A percentile compares a stretch with the other conserved stretches of the same genome.
Evolutionary conservation across 2,888 invertebrate species (phyloP).

Genomic region (Philereme transversata): DNA sequence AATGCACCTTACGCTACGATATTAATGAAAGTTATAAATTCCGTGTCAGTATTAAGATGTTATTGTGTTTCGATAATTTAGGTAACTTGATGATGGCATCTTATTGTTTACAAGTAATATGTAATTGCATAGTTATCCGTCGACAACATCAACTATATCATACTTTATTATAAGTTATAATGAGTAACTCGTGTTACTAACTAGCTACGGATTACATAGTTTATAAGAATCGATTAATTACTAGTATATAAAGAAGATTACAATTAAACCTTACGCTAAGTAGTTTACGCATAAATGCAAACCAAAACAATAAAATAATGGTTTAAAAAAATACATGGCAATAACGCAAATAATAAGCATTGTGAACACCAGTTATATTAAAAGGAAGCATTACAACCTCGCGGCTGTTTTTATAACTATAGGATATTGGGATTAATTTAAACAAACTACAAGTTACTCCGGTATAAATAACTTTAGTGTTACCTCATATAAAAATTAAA

Average conservation of each 20-base stretch:
- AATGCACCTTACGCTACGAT: constrained; percentile 77
- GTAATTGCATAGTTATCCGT: constrained; percentile 46
- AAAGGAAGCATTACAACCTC: constrained; percentile 76
- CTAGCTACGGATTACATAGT: constrained; percentile 77
- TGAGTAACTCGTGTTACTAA: constrained; percentile 62
- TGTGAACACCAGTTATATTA: constrained; percentile 65
- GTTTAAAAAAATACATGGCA: constrained; percentile 49
- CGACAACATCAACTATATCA: constrained; percentile 57
- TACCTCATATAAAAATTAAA: constrained; percentile 67
- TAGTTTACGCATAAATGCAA: constrained; percentile 74
- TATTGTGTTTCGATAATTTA: constrained; percentile 23
- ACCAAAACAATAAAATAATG: constrained; percentile 62
- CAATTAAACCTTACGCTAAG: constrained; percentile 63
- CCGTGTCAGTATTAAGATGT: constrained; percentile 42
- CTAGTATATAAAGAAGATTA: constrained; percentile 63
- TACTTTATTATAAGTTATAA: constrained; percentile 50
- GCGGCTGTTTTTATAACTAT: constrained; percentile 57
- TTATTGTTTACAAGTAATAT: constrained; percentile 41
- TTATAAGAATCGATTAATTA: constrained; percentile 75
- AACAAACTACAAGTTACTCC: constrained; percentile 53
- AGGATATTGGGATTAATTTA: constrained; percentile 36
- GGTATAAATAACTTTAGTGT: constrained; percentile 70
- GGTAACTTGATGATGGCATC: constrained; percentile 57
- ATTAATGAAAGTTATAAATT: constrained; percentile 66
- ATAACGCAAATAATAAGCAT: constrained; percentile 74